Evolutionary conservation across 2,797 vertebrate species (phyloP), one percentile per base, ranked within the genome.

Genomic region (Hapalemur alaotrensis): DNA sequence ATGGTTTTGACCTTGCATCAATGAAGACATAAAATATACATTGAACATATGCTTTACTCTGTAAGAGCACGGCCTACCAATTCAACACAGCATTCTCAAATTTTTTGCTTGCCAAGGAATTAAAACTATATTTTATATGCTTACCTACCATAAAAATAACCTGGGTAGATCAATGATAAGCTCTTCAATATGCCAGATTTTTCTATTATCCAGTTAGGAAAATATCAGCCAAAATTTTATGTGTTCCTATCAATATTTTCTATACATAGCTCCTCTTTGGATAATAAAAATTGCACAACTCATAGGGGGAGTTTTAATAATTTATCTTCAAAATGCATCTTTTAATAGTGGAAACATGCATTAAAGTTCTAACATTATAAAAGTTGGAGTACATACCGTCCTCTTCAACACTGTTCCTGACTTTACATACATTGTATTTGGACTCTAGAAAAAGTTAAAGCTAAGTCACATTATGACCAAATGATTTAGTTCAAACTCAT

Each of bases 401-500:
- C 25, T 89, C 46, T 92, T 94, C 52, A 78, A 84, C 82, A 57
- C 25, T 80, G 35, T 57, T 67, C 43, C 23, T 75, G 46, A 76
- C 43, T 95, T 95, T 86, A 61, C 12, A 12, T 67, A 91, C 61
- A 65, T n/a, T 65, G 35, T n/a, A 85, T 46, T 94, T 93, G 69
- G 48, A 72, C 93, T 81, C 38, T 18, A 61, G 70, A 70, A 88
- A 92, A 96, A 84, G 61, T 88, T 81, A 95, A 91, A 72, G 2
- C 14, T 76, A 75, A 82, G 79, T 78, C 70, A 69, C 13, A 87
- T 95, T 95, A 95, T 88, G 41, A 79, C 72, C 79, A 89, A 25
- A 92, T 72, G 81, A 97, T 95, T 92, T 91, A 86, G 48, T 91
- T 93, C 75, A 93, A 85, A 93, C 17, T 89, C 54, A 35, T 52